Evolutionary conservation across 2,113 vertebrate species (phyloP).

Genomic region (Toxotes jaculatrix): DNA sequence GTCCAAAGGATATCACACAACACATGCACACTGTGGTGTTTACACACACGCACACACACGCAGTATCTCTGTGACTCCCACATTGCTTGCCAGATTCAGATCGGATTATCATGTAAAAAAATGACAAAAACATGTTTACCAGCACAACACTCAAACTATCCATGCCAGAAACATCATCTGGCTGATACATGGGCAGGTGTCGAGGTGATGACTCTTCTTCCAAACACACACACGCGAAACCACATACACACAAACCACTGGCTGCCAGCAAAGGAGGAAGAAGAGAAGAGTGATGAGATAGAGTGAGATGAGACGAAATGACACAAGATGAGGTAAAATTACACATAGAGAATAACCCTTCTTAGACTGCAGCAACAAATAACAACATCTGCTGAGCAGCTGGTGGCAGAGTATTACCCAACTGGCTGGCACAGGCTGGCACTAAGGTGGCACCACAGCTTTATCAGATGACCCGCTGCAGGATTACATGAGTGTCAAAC

Average conservation of each 20-base stretch:
- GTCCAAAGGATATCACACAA: conserved; percentile 53
- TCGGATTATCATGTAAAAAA: conserved; percentile 78
- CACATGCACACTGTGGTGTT: conserved; percentile 17
- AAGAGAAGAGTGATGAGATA: conserved; percentile 19
- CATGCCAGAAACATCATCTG: conserved; percentile 80
- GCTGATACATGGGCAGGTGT: conserved; percentile 78
- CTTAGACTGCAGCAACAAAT: conserved; percentile 68
- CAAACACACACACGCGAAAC: conserved; percentile 12
- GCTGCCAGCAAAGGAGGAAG: background rate
- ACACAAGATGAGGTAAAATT: conserved; percentile 46
- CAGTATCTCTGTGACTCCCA: conserved; percentile 54
- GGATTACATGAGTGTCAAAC: conserved; percentile 85
- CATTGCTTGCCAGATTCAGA: conserved; percentile 72
- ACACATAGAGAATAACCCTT: conserved; percentile 68
- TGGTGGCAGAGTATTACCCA: conserved; percentile 80
- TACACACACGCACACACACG: conserved; percentile 26
- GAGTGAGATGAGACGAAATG: conserved; percentile 26
- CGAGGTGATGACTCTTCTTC: conserved; percentile 65
- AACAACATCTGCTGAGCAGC: conserved; percentile 87
- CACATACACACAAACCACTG: conserved; percentile 38
- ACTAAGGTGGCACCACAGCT: conserved; percentile 70
- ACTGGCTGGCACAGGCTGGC: conserved; percentile 79
- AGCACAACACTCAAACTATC: conserved; percentile 69
- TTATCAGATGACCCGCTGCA: conserved; percentile 79
- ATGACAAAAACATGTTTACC: conserved; percentile 83